A percentile compares a stretch with the other conserved stretches of the same genome.
phyloP scores from a whole-genome alignment of 2,888 invertebrate genomes.

The Hesperia comma region DNA sequence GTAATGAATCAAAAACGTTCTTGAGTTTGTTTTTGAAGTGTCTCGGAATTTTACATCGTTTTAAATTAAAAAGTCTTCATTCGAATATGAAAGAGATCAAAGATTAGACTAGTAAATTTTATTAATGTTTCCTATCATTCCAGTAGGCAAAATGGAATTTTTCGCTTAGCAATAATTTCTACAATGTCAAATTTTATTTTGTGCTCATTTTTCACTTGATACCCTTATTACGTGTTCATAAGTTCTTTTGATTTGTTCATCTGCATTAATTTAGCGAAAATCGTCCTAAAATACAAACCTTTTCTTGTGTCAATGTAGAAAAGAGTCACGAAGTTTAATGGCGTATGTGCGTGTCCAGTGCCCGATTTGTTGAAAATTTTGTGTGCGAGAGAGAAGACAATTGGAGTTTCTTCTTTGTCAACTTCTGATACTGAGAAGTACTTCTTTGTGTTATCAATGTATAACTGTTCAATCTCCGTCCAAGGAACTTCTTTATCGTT shows the following conservation, averaged over 20 bases:
- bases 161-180: too few species aligned
- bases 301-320: constrained; percentile 86
- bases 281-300: constrained; percentile 77
- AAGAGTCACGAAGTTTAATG: constrained; percentile 84
- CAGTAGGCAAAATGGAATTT: too few species aligned
- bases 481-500: constrained; percentile 70
- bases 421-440: constrained; percentile 86
- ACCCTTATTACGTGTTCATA: neutral
- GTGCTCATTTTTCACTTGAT: too few species aligned
- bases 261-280: neutral
- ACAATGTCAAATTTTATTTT: too few species aligned
- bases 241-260: neutral
- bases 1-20: too few species aligned
- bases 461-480: constrained; percentile 78
- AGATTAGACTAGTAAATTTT: too few species aligned
- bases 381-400: constrained; percentile 84
- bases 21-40: too few species aligned
- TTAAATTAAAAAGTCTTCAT: too few species aligned
- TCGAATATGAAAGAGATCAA: too few species aligned
- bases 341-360: constrained; percentile 82
- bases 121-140: too few species aligned
- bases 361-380: constrained; percentile 77
- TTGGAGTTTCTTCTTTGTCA: constrained; percentile 85
- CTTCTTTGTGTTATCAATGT: constrained; percentile 84
- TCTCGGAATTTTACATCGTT: too few species aligned